Percentiles rank a stretch among this genome's conserved stretches.
Conservation (phyloP, 2,797 vertebrate species). For the Aythya fuligula region DNA sequence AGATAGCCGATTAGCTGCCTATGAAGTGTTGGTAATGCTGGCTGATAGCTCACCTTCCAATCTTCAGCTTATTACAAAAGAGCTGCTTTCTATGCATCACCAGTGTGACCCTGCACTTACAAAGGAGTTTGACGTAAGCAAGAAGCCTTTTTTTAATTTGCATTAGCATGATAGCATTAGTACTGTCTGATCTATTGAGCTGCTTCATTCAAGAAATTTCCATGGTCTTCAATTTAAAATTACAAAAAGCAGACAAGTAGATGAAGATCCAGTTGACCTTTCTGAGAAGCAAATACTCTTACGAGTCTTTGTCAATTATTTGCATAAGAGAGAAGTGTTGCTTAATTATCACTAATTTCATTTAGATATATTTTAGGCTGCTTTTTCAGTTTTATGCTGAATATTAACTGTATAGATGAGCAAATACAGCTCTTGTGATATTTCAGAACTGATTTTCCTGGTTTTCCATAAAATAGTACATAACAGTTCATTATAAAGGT, state of each 20-base stretch:
- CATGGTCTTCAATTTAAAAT: not conserved
- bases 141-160: not conserved
- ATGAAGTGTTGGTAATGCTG: conserved; percentile 97
- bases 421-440: fast-evolving
- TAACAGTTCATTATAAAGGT: not conserved
- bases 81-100: conserved; percentile 97
- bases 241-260: not conserved
- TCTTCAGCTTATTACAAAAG: conserved; percentile 92
- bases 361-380: not conserved
- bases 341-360: not conserved
- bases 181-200: not conserved
- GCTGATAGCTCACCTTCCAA: conserved; percentile 95
- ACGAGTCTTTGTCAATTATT: not conserved
- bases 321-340: not conserved
- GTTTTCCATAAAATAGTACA: not conserved
- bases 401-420: not conserved
- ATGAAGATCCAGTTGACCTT: not conserved
- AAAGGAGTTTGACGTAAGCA: conserved; percentile 97
- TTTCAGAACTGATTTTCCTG: not conserved
- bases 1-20: conserved; percentile 95
- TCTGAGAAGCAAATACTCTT: not conserved
- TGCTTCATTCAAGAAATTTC: not conserved
- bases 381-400: not conserved
- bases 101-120: conserved; percentile 94
- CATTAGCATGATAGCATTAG: not conserved